Conservation (phyloP, 2,113 vertebrate genomes). For the Chaetorhynchus papuensis region DNA sequence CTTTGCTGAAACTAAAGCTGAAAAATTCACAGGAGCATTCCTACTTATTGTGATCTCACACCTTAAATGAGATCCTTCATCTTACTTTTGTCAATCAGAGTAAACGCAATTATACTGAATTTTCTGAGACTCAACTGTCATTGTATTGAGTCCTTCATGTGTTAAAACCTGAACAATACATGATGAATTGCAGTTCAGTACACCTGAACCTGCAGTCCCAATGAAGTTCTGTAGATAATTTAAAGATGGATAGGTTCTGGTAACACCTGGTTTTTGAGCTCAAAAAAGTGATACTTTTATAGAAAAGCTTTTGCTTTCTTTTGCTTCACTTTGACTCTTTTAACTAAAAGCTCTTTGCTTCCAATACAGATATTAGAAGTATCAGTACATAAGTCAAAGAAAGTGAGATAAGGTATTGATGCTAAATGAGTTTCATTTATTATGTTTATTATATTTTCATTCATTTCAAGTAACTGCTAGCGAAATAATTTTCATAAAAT, state of each 20-base stretch:
- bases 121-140: neutral
- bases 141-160: neutral
- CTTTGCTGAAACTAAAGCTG: neutral
- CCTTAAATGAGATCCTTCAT: neutral
- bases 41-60: neutral
- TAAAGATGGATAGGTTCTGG: neutral
- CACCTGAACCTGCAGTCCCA: neutral
- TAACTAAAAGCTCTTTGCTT: neutral
- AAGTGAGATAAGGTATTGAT: neutral
- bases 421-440: neutral
- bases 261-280: neutral
- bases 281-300: neutral
- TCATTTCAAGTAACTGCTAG: neutral
- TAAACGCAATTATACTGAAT: neutral
- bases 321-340: neutral
- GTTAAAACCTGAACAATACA: neutral
- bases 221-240: neutral
- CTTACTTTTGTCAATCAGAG: neutral
- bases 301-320: neutral
- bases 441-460: too few relatives aligned
- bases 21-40: neutral
- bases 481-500: neutral
- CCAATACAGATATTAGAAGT: neutral
- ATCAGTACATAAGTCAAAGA: neutral
- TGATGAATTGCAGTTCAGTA: neutral